A percentile compares a stretch with the other conserved stretches of the same genome.
Conservation (phyloP, 2,888 invertebrate genomes). For the Malthinus flaveolus region DNA sequence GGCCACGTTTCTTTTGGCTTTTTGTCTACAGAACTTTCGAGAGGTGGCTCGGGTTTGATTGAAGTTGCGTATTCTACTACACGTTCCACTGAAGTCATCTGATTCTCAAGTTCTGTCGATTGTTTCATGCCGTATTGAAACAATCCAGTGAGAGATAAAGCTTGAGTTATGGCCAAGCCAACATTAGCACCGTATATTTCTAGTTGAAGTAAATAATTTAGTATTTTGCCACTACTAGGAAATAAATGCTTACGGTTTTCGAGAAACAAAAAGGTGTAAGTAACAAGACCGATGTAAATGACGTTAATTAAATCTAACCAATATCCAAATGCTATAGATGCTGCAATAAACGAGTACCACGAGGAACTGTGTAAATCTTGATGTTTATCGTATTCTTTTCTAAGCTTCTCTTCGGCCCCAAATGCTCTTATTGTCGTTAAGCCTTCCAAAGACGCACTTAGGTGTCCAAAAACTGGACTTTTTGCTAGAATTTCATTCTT, state of each 20-base stretch:
- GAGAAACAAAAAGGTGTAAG: slow-evolving; percentile 63
- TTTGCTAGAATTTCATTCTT: slow-evolving; percentile 60
- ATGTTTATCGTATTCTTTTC: slow-evolving; percentile 67
- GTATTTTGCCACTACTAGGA: too few relatives aligned
- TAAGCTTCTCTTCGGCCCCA: slow-evolving; percentile 68
- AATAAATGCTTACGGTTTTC: slow-evolving; percentile 54
- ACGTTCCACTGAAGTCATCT: slow-evolving; percentile 57
- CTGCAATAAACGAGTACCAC: slow-evolving; percentile 65
- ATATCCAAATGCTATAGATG: slow-evolving; percentile 65
- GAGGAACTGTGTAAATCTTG: slow-evolving; percentile 70
- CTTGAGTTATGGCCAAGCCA: slow-evolving; percentile 70
- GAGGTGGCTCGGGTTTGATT: slow-evolving; percentile 67
- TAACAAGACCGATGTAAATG: slow-evolving; percentile 61
- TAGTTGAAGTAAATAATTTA: slow-evolving; percentile 6
- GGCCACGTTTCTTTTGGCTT: slow-evolving; percentile 56
- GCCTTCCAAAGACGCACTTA: slow-evolving; percentile 80
- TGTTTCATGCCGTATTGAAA: slow-evolving; percentile 78
- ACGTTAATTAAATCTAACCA: slow-evolving; percentile 68
- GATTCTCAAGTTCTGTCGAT: slow-evolving; percentile 70
- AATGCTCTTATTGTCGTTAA: slow-evolving; percentile 82
- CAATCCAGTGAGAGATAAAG: slow-evolving; percentile 72
- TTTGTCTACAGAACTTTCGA: slow-evolving; percentile 56
- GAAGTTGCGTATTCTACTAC: slow-evolving; percentile 72
- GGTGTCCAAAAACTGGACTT: slow-evolving; percentile 88
- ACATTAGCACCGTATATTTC: slow-evolving; percentile 60